Base-by-base conservation (phyloP, 2,888 invertebrate species). In the Tribolium freemani region DNA sequence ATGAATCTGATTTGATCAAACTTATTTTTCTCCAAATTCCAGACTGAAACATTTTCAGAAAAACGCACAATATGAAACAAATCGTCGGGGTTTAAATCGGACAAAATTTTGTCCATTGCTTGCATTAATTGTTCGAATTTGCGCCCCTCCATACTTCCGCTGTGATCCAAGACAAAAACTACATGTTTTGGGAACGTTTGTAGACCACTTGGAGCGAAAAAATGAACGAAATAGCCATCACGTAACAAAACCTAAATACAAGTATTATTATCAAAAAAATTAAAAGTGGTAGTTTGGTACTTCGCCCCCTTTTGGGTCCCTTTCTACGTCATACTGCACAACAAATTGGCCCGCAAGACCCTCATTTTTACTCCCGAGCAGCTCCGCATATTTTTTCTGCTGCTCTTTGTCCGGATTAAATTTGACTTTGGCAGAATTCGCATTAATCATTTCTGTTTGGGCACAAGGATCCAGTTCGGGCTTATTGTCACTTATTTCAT, bases 181-280 rank as follows among this genome's bases (percentile, higher is more conserved):
- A 91, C 90, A 79, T 92, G 90, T 81, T 93, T 93, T 69, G 86
- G 87, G 46, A 92, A 85, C 1, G 90, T 88, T 11, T 88, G 86
- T 72, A 91, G 83, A n/a, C 89, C 87, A 0, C 85, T 81, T 0
- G 93, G 93, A 5, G 92, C 90, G 83, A 92, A 91, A 86, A 92
- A 93, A 80, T 93, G 93, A 0, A 93, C 91, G 84, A 93, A 93
- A 83, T 92, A 92, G 0, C 92, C 92, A 75, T 91, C 90, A 78
- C 90, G 89, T 0, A 90, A 87, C 88, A 91, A 80, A 0, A 83
- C 88, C 90, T 57, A 5, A 5, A 26, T 5, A 3, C 4, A 21
- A 21, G 3, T 26, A 5, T 26, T 26, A 3, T 5, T 5, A 26
- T 5, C 26, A 26, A 1, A 26, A 26, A 26, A 26, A 26, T 26